Evolutionary conservation across 2,113 vertebrate genomes (phyloP), one percentile per base, ranked within the genome.

Genomic region (Alethe castanea): DNA sequence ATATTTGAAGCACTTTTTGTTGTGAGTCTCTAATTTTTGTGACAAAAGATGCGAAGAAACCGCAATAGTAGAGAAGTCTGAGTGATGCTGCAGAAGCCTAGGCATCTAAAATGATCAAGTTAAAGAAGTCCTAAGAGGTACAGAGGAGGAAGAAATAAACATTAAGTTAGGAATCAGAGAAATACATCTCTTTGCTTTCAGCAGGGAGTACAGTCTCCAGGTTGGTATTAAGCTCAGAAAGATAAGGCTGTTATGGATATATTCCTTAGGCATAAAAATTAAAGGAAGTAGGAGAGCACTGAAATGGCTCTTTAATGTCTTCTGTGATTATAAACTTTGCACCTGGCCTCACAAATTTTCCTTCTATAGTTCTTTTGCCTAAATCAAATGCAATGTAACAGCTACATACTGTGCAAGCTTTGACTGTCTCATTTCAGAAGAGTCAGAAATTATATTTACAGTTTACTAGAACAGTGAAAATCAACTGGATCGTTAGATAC

Each of bases 211-310:
- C 45, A 90, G 87, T 96, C 95, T 97, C 79, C 73, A 96, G 95
- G 96, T 95, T 95, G 89, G 89, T 93, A 90, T 96, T 96, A 96
- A 92, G 77, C 90, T 79, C n/a, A 79, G 54, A 71, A 94, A 97
- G 96, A 97, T 97, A 96, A 97, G 88, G 50, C 70, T 94, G 92
- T 86, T 89, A 77, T 71, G 92, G 86, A 71, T 94, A 83, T 96
- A 92, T 69, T 96, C 67, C 91, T 94, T 88, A 96, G 95, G 85
- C 92, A 96, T 95, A 96, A 96, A 97, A 96, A 96, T 95, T 96
- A 96, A 90, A 92, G 54, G 65, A 78, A 92, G 50, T 26, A 72
- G 26, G 53, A 89, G 44, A 66, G 48, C 45, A 80, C 61, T 76
- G 72, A 92, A 94, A 90, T 71, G 47, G n/a, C 24, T 94, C 36